phyloP scores from a whole-genome alignment of 1,140 invertebrate genomes.

The Pogonognathellus flavescens region DNA sequence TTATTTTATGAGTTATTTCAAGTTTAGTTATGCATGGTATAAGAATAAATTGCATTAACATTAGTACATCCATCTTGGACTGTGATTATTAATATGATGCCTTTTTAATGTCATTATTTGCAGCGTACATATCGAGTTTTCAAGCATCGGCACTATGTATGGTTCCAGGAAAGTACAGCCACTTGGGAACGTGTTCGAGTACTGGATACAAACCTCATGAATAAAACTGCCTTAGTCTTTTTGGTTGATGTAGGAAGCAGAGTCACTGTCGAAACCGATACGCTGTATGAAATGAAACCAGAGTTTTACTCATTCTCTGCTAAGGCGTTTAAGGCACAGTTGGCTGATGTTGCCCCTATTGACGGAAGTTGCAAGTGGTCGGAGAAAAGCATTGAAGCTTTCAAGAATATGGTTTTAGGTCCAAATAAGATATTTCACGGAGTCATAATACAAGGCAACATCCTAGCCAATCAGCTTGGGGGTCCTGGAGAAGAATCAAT shows the following conservation, averaged over 20 bases:
- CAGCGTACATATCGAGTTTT: background rate
- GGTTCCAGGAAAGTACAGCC: background rate
- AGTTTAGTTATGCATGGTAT: no score
- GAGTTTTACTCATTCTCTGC: background rate
- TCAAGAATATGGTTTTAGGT: background rate
- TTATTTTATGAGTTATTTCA: no score
- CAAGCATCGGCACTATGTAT: background rate
- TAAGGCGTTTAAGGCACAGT: background rate
- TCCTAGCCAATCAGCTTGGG: background rate
- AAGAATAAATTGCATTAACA: no score
- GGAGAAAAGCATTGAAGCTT: background rate
- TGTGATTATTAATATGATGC: no score
- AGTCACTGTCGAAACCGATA: background rate
- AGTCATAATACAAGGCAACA: background rate
- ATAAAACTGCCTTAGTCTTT: background rate
- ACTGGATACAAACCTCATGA: background rate
- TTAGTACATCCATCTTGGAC: no score
- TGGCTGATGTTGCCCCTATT: background rate
- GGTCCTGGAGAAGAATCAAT: conserved; percentile 2
- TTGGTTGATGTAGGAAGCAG: background rate
- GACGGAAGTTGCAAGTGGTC: background rate
- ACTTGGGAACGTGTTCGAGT: background rate
- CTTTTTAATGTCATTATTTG: background rate
- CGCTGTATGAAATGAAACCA: background rate
- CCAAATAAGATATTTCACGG: background rate